Base-by-base conservation (phyloP, 2,113 vertebrate species). In the Gymnarchus niloticus region DNA sequence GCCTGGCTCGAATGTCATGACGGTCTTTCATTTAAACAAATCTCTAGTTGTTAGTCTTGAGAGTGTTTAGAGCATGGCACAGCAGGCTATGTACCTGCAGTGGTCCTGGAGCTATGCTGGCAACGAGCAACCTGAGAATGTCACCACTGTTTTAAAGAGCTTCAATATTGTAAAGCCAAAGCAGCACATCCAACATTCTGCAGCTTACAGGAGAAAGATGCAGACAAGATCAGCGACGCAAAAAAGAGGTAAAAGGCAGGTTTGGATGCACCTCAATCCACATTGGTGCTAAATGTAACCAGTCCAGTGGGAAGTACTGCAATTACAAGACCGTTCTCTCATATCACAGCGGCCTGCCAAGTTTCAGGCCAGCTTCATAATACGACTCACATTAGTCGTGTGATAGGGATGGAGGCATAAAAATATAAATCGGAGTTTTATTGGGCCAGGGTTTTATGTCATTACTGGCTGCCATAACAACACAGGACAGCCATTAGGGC, bases 291-390 rank as follows among this genome's bases (percentile, higher is more conserved):
- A 57, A 56, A 83, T 84, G 48, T 37, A 65, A 87, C 59, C 56
- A 0, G 12, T 86, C 51, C 28, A 83, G 46, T 54, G 46, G 61
- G 65, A 85, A 85, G 76, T 77, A 14, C 17, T 37, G 51, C 77
- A 85, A 87, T 84, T 88, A 57, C 41, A 51, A 61, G 83, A 56
- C 37, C 51, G 82, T 88, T 85, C 85, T n/a, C n/a, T 25, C 19
- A 86, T 80, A 80, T n/a, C 14, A 25, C 9, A 48, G 56, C 6
- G 33, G 51, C 80, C 78, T 76, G 86, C 77, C 85, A 78, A 87
- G 78, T 81, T 28, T 76, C 76, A 82, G 49, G 49, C 28, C 51
- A 54, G 10, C 44, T 21, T 78, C 76, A 78, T 8, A 48, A 78
- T 7, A 48, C 41, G 44, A 21, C 9, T 8, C 17, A 56, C 51